Evolutionary conservation across 2,888 invertebrate species (phyloP).

Genomic region (Euclidia mi): DNA sequence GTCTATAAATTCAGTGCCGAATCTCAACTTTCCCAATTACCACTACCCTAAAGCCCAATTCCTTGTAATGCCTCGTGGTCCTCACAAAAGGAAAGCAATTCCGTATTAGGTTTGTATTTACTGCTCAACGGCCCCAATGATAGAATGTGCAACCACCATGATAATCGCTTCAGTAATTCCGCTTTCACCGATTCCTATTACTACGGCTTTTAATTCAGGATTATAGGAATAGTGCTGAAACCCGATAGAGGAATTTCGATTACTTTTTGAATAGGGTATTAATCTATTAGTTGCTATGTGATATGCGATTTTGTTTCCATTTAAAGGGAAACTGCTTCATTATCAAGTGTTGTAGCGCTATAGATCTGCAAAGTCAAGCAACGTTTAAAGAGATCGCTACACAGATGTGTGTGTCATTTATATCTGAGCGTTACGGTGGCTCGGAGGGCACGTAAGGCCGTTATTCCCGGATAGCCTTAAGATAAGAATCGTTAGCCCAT

Average conservation of each 20-base stretch:
- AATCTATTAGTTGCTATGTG: no score
- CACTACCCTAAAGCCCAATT: neutral
- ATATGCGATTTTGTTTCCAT: no score
- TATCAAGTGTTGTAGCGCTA: no score
- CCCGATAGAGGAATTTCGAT: neutral
- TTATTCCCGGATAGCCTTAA: no score
- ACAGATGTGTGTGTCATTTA: no score
- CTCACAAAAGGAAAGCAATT: conserved; percentile 19
- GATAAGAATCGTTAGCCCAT: no score
- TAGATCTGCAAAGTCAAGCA: no score
- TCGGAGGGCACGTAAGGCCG: no score
- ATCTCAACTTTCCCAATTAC: neutral
- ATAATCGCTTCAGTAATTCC: conserved; percentile 14
- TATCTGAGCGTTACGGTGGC: no score
- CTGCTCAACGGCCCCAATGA: conserved; percentile 15
- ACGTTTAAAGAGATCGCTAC: no score
- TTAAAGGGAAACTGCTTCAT: no score
- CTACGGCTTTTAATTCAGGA: neutral
- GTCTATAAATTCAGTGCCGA: neutral
- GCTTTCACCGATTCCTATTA: conserved; percentile 5
- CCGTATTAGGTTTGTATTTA: conserved; percentile 15
- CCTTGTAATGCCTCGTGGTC: neutral
- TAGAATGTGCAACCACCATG: conserved; percentile 14
- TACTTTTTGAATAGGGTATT: neutral
- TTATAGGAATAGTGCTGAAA: neutral